A percentile compares a stretch with the other conserved stretches of the same genome.
These are phyloP conservation scores for Mesorhabditis belari DNA, from an alignment of 2,888 invertebrate species.

Conservation along the genomic window DNA sequence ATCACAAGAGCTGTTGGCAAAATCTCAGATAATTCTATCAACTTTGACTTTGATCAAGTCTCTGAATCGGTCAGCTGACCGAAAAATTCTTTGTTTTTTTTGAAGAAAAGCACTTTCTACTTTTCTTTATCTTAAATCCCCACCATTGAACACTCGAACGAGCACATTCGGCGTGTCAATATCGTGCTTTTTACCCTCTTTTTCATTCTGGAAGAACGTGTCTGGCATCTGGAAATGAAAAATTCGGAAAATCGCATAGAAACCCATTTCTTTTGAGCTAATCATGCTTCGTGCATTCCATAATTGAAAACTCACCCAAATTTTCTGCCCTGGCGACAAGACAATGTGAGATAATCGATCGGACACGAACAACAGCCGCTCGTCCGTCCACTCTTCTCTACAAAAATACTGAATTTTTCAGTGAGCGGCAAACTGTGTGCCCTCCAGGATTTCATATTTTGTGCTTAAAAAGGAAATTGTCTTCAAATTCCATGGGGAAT, in stretches of 20 bases:
- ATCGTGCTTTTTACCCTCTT: constrained; percentile 73
- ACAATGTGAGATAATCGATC: constrained; percentile 33
- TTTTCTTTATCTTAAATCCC: too few relatives aligned
- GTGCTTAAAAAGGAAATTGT: neutral
- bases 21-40: too few relatives aligned
- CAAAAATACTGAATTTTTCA: constrained; percentile 92
- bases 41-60: too few relatives aligned
- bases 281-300: neutral
- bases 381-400: constrained; percentile 81
- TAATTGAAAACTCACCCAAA: constrained; percentile 11
- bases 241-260: neutral
- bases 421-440: too few relatives aligned
- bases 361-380: constrained; percentile 61
- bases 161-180: constrained; percentile 67
- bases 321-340: constrained; percentile 33
- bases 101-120: too few relatives aligned
- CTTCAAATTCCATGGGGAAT: neutral
- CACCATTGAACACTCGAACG: constrained; percentile 73
- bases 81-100: too few relatives aligned
- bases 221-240: constrained; percentile 25
- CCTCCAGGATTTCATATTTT: constrained; percentile 63
- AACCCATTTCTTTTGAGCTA: neutral
- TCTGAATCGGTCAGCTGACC: too few relatives aligned
- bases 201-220: constrained; percentile 68
- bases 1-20: too few relatives aligned